Evolutionary conservation across 2,113 vertebrate genomes (phyloP).

Genomic region (Pitta sordida): DNA sequence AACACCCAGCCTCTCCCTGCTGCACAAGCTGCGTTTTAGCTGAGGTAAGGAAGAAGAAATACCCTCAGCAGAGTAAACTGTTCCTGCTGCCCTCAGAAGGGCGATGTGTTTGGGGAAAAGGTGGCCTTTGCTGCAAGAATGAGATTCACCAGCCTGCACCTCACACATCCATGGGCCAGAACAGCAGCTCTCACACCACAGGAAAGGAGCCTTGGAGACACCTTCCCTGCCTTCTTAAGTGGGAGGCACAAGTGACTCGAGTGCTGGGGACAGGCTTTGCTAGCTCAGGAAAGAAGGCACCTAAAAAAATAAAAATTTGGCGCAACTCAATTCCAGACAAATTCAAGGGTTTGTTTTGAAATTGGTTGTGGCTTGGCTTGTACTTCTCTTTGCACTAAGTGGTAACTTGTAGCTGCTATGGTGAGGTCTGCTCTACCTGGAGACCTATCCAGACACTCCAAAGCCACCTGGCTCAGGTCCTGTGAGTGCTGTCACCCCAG

Average conservation of each 20-base stretch:
- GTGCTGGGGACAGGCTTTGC: background rate
- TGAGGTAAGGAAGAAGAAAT: background rate
- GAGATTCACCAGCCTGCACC: background rate
- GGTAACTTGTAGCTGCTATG: background rate
- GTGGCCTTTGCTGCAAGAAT: background rate
- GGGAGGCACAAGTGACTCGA: background rate
- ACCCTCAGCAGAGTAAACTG: background rate
- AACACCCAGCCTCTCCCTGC: background rate
- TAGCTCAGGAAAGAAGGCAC: slow-evolving; percentile 44
- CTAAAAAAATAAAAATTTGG: background rate
- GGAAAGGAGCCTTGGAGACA: background rate
- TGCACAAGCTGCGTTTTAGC: background rate
- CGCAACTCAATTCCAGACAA: background rate
- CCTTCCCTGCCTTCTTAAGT: background rate
- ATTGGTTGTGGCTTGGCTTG: background rate
- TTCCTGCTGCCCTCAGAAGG: background rate
- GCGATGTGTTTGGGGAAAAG: background rate
- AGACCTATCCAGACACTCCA: background rate
- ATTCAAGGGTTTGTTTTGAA: background rate
- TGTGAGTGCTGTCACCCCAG: background rate
- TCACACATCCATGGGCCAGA: background rate
- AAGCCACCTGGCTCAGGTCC: background rate
- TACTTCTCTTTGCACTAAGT: background rate
- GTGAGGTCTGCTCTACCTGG: background rate
- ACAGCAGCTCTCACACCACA: background rate